Base-by-base conservation (phyloP, 1,140 invertebrate genomes). In the Euschistus heros region DNA sequence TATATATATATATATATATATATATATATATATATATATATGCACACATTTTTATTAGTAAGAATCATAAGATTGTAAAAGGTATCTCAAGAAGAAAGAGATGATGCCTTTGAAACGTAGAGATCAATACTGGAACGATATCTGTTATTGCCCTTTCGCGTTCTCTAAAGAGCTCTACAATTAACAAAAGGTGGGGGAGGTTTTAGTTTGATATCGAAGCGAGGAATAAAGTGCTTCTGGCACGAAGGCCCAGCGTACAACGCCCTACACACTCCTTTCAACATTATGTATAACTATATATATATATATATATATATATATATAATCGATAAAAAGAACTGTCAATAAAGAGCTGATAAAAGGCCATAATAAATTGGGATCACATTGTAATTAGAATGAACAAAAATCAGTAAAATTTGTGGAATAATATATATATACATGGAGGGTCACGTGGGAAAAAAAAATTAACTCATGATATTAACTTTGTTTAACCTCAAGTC, bases 191-290 rank as follows among this genome's bases (percentile, higher is more conserved):
- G n/a, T 37, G 10, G 47, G n/a, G 47, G 47, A 22, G 22, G 47
- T 22, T 50, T 50, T 50, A 50, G 47, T 50, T 50, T 50, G 47
- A 50, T 50, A 50, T 50, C 47, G 47, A 50, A 50, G n/a, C 17
- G 8, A 2, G n/a, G 47, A 22, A 50, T 50, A 50, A 50, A 50
- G 22, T 22, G 47, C n/a, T 50, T 50, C 47, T 22, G n/a, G 47
- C 47, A 50, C 47, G 47, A 50, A 50, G 10, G 2, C 5, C 47
- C 47, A 22, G 8, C n/a, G 10, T n/a, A 20, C 47, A 50, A 20
- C 10, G 10, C 47, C n/a, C 10, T 1, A 3, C 22, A 50, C 22
- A 1, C 17, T 18, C 47, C 22, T 5, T 5, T 50, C 22, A 6
- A 20, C 14, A 6, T 22, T 50, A n/a, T 7, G 14, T 50, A 50